A percentile compares a stretch with the other conserved stretches of the same genome.
phyloP scores from a whole-genome alignment of 2,797 vertebrate species.

The Prunella strophiata region DNA sequence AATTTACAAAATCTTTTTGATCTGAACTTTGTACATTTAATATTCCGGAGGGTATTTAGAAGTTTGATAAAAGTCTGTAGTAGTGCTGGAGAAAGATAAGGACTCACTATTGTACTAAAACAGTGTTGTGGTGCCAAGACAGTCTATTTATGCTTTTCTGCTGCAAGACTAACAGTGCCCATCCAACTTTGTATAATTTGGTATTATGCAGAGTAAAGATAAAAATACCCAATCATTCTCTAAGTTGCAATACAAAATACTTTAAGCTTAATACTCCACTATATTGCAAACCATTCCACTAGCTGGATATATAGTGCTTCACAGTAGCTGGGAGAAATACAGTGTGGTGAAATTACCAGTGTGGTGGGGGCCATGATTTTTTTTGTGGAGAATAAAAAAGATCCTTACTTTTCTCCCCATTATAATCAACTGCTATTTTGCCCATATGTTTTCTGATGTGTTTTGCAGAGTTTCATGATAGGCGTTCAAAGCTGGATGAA shows the following conservation, averaged over 20 bases:
- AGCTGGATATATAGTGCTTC: not conserved
- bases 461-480: not conserved
- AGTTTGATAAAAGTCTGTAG: conserved; percentile 10
- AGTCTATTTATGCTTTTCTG: conserved; percentile 23
- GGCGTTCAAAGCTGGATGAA: not conserved
- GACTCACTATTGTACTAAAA: conserved; percentile 44
- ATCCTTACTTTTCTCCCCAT: not conserved
- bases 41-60: not conserved
- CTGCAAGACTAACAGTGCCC: not conserved
- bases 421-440: not conserved
- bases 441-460: not conserved
- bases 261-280: not conserved
- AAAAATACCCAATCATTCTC: not conserved
- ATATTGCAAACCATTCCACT: not conserved
- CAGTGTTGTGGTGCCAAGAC: conserved; percentile 24
- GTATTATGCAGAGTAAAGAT: not conserved
- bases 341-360: not conserved
- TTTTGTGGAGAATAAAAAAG: not conserved
- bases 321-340: not conserved
- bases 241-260: not conserved
- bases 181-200: not conserved
- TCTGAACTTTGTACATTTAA: conserved; percentile 5
- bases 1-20: conserved; percentile 33
- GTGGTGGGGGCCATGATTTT: not conserved
- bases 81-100: conserved; percentile 65